Conservation (phyloP, 2,888 invertebrate genomes). For the Blera fallax region DNA sequence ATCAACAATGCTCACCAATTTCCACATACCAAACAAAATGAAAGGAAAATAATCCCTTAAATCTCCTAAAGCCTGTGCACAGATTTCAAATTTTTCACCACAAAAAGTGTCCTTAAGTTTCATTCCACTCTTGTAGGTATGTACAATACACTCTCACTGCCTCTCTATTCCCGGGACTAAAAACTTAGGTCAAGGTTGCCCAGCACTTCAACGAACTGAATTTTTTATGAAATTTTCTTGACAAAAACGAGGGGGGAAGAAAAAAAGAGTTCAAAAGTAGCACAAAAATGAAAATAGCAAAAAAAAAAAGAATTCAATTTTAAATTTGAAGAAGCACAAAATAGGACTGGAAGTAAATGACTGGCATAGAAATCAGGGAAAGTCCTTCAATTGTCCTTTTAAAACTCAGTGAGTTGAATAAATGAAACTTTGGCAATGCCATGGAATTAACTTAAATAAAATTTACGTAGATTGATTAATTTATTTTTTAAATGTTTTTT, state of each 20-base stretch:
- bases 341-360: slow-evolving; percentile 37
- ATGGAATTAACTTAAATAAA: slow-evolving; percentile 2
- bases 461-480: background rate
- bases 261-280: slow-evolving; percentile 32
- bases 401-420: slow-evolving; percentile 3
- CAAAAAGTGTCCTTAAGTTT: slow-evolving; percentile 56
- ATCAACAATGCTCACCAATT: background rate
- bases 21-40: background rate
- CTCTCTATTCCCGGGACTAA: slow-evolving; percentile 25
- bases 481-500: background rate
- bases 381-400: slow-evolving; percentile 42
- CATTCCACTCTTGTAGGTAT: slow-evolving; percentile 5
- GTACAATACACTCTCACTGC: background rate
- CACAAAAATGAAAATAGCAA: background rate
- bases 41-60: slow-evolving; percentile 14
- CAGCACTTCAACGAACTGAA: slow-evolving; percentile 46
- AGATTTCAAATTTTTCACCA: slow-evolving; percentile 50
- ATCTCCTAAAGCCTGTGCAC: slow-evolving; percentile 38
- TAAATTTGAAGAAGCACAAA: slow-evolving; percentile 28
- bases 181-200: slow-evolving; percentile 66
- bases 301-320: slow-evolving; percentile 34
- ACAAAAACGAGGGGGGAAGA: slow-evolving; percentile 9
- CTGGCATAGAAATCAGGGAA: slow-evolving; percentile 29
- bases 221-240: slow-evolving; percentile 56
- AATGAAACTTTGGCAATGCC: slow-evolving; percentile 17